phyloP scores from a whole-genome alignment of 2,888 invertebrate species.

The Pristionchus arcanus region DNA sequence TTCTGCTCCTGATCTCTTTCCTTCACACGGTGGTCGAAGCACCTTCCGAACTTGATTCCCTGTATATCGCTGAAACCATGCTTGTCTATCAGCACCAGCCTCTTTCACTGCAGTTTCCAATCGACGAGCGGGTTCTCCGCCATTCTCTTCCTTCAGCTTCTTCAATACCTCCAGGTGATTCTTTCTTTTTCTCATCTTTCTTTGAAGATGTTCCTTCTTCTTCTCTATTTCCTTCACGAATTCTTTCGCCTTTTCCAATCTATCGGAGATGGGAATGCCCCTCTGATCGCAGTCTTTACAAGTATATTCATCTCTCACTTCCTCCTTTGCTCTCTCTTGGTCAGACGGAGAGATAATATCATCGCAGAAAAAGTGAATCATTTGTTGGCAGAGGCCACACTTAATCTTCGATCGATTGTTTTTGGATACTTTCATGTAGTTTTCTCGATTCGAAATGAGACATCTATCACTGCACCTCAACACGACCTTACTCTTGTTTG shows the following conservation, averaged over 20 bases:
- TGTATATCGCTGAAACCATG: constrained; percentile 38
- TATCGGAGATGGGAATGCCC: neutral
- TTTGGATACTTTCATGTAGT: neutral
- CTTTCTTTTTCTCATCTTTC: neutral
- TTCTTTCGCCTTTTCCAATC: neutral
- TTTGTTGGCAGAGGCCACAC: neutral
- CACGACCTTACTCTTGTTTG: neutral
- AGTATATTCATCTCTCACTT: neutral
- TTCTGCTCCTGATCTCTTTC: neutral
- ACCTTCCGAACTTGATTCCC: constrained; percentile 4
- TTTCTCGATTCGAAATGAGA: neutral
- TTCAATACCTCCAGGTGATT: neutral
- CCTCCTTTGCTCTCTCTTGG: neutral
- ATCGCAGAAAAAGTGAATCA: neutral
- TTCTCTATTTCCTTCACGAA: too few species aligned
- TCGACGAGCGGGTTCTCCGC: neutral
- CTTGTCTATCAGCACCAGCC: neutral
- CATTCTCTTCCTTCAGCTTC: neutral
- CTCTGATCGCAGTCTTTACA: neutral
- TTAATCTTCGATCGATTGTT: neutral
- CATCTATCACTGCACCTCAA: neutral
- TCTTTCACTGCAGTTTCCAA: neutral
- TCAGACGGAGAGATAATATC: neutral
- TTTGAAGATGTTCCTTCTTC: neutral
- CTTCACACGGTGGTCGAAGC: neutral